phyloP scores from a whole-genome alignment of 2,888 invertebrate species.

The Ophion obscuratus region DNA sequence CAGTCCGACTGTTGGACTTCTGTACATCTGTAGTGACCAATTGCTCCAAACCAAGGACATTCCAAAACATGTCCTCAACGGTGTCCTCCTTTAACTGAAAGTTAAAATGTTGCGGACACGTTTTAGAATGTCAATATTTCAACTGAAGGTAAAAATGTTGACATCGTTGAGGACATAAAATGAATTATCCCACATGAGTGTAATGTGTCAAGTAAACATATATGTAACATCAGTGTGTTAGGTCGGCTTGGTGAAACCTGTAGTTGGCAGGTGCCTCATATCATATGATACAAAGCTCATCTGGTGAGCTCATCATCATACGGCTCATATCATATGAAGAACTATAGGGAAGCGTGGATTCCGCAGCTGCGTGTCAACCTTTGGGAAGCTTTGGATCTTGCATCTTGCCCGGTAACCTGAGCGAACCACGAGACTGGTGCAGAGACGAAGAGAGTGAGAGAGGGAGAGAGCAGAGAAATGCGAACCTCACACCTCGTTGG shows the following conservation, averaged over 20 bases:
- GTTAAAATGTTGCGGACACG: neutral
- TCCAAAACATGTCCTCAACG: too few relatives aligned
- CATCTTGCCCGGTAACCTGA: constrained; percentile 49
- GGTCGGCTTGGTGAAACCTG: too few relatives aligned
- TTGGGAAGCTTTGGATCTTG: constrained; percentile 42
- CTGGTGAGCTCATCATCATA: constrained; percentile 14
- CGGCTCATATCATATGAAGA: constrained; percentile 18
- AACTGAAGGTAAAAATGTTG: too few relatives aligned
- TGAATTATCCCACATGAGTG: too few relatives aligned
- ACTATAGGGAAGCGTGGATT: constrained; percentile 13
- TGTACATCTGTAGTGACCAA: too few relatives aligned
- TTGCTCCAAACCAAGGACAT: too few relatives aligned
- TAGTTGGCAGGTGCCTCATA: constrained; percentile 10
- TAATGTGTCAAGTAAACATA: too few relatives aligned
- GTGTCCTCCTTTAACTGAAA: too few relatives aligned
- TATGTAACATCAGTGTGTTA: too few relatives aligned
- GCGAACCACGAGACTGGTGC: neutral
- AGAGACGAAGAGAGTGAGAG: neutral
- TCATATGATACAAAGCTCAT: constrained; percentile 19
- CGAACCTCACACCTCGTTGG: constrained; percentile 39
- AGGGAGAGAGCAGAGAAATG: constrained; percentile 12
- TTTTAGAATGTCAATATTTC: too few relatives aligned
- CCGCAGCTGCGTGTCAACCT: constrained; percentile 50
- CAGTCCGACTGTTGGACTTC: too few relatives aligned
- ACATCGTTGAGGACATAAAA: too few relatives aligned